Evolutionary conservation across 1,140 invertebrate species (phyloP), one percentile per base, ranked within the genome.

Genomic region (Apis laboriosa): DNA sequence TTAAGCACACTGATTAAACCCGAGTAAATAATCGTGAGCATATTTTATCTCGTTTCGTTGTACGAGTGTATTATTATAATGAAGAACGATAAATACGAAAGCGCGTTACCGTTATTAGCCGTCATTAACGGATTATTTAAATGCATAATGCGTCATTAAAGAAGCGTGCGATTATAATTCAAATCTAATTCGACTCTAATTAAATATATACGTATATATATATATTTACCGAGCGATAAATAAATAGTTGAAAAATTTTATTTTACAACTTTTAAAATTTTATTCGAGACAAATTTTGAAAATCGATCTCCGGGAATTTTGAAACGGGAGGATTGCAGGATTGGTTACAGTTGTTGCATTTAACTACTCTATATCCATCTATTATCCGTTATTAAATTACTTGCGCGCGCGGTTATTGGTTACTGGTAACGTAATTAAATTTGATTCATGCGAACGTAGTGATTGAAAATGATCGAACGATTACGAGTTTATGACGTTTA

Each of bases 1-100:
- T 81, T 81, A 81, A 75, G 53, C 63, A 76, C 53, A 55, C 61
- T 80, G 78, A 64, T 80, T 75, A 76, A 75, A 76, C 13, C 24
- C 12, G 7, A 13, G 49, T 53, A 75, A 76, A 75, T 66, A 63
- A 81, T 75, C 43, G 11, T 7, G 13, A 7, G 1, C 51, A 67
- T 66, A 67, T 81, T 75, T 66, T 81, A 55, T 56, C 21, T 34
- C 21, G 60, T 19, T 7, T 74, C n/a, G 43, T 73, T 74, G 24
- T 28, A 60, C 12, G 2, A 53, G 12, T 34, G 68, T 77, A 66
- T 77, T 77, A 55, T 43, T 77, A n/a, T 43, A 55, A 55, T 55
- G 51, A 24, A 21, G 13, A 17, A 55, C 21, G 17, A 19, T 60
- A n/a, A 21, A 1, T 56, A 61, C 17, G 11, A 2, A 75, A 9